Evolutionary conservation across 2,888 invertebrate species (phyloP), one percentile per base, ranked within the genome.

Genomic region (Elysia crispata): DNA sequence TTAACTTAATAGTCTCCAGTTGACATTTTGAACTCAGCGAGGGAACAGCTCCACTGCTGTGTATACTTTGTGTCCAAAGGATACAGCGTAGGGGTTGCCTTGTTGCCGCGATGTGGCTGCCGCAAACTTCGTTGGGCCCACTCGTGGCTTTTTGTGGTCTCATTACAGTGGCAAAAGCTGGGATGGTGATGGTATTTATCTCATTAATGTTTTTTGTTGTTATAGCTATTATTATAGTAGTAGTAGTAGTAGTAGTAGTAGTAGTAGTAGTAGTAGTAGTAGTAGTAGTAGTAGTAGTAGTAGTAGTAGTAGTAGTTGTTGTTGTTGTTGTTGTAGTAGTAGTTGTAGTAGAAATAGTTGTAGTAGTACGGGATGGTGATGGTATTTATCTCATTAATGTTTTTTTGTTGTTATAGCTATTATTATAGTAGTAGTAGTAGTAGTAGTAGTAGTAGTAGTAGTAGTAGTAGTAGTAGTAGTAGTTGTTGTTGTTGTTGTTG

Each of bases 131-230:
- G 41, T 3, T 41, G 41, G 5, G 54, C 15, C n/a, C 74, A 20
- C 25, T 64, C 31, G 49, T 54, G 49, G 33, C 74, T 54, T 74
- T 79, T 28, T 79, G 66, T 54, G 66, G 79, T 66, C 67, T 79
- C 1, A 23, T 74, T 0, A 67, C 74, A 0, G 50, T 66, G 0
- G 74, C 23, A 1, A 25, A 50, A 13, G 79, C 74, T 18, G 79
- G 79, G 3, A 66, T 66, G 20, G 74, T 79, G 79, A n/a, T 79
- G 73, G 79, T 79, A 74, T 74, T 41, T 41, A 28, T 60, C 6
- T n/a, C 28, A 60, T 30, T 60, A 30, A 62, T 60, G 30, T 30
- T 54, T 25, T n/a, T 74, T 23, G 74, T 74, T 5, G 74, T 74
- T 23, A 57, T 74, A 54, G 74, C 33, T 15, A 41, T 31, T 62